Evolutionary conservation across 2,888 invertebrate species (phyloP).

Genomic region (Cataglyphis albicans): DNA sequence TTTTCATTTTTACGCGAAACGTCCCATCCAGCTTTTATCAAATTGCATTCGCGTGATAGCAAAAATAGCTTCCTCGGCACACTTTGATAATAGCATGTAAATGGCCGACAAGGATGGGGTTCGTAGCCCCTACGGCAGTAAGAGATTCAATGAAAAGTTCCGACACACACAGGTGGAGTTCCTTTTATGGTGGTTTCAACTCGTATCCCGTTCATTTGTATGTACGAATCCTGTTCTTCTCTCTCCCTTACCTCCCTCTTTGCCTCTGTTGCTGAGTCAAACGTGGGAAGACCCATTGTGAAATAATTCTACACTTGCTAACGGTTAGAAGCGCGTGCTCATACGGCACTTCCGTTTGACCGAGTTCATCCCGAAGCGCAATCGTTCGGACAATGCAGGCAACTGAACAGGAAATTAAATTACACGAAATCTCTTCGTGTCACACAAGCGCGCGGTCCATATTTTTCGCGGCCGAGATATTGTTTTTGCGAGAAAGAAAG

Average conservation of each 20-base stretch:
- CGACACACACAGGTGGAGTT: conserved; percentile 31
- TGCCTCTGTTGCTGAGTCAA: conserved; percentile 60
- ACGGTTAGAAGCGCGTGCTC: conserved; percentile 77
- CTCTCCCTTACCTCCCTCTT: not conserved
- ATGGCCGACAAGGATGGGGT: conserved; percentile 12
- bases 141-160: conserved; percentile 32
- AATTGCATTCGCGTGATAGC: not conserved
- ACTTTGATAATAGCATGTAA: conserved; percentile 1
- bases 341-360: conserved; percentile 76
- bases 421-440: conserved; percentile 47
- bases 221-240: conserved; percentile 24
- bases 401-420: conserved; percentile 60
- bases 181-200: conserved; percentile 26
- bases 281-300: conserved; percentile 81
- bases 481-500: conserved; percentile 32
- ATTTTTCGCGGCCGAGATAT: conserved; percentile 32
- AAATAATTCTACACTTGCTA: conserved; percentile 78
- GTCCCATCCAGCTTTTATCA: conserved; percentile 5
- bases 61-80: conserved; percentile 2
- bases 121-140: not conserved
- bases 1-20: not conserved
- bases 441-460: not conserved
- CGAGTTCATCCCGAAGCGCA: conserved; percentile 71
- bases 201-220: conserved; percentile 49
- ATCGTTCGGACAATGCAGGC: conserved; percentile 60